Evolutionary conservation across 2,888 invertebrate species (phyloP).

Genomic region (Nebria salina): DNA sequence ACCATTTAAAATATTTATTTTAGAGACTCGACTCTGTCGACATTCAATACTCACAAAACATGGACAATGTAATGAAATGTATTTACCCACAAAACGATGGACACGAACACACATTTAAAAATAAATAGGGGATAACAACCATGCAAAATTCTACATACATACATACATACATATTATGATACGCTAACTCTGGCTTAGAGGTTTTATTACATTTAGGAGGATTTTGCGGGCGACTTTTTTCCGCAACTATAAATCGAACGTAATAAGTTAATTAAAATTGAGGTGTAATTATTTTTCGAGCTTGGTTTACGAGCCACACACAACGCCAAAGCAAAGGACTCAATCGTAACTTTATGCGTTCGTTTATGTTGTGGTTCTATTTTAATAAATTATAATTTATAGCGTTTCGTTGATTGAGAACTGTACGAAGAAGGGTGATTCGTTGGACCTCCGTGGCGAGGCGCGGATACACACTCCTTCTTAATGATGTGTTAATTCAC

Average conservation of each 20-base stretch:
- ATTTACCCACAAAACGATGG: too few species aligned
- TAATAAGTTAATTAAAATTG: slow-evolving; percentile 1
- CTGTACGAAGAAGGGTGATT: slow-evolving; percentile 3
- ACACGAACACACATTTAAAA: not conserved
- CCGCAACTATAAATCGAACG: not conserved
- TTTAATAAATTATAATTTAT: slow-evolving; percentile 52
- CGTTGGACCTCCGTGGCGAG: slow-evolving; percentile 8
- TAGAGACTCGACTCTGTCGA: slow-evolving; percentile 19
- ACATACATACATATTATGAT: not conserved
- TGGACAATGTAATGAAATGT: slow-evolving; percentile 1
- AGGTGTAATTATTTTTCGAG: not conserved
- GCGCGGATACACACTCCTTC: not conserved
- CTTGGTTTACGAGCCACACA: not conserved
- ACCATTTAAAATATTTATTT: slow-evolving; percentile 36
- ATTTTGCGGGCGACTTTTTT: not conserved
- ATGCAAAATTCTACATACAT: not conserved
- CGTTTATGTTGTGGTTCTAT: slow-evolving; percentile 33
- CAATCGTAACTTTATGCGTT: slow-evolving; percentile 2
- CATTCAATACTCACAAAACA: not conserved
- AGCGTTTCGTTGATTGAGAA: slow-evolving; percentile 40
- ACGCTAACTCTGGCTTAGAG: not conserved
- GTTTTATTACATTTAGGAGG: not conserved
- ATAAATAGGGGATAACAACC: not conserved
- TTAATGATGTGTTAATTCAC: slow-evolving; percentile 21
- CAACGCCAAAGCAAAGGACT: not conserved